Conservation (phyloP, 2,113 vertebrate genomes). For the Aldabrachelys gigantea region DNA sequence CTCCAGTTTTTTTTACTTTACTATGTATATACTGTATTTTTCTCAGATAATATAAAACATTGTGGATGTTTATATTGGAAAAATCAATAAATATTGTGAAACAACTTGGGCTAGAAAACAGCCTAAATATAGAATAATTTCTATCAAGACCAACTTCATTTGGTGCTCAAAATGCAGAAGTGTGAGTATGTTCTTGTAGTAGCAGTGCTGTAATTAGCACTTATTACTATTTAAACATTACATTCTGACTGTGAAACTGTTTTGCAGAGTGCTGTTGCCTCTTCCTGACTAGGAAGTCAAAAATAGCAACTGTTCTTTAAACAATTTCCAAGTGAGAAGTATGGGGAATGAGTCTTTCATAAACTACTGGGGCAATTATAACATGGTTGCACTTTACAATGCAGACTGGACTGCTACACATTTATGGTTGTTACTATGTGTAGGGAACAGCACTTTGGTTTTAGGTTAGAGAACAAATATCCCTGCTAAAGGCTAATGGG, state of each 20-base stretch:
- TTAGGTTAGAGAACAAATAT: not conserved
- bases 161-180: not conserved
- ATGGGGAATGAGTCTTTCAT: not conserved
- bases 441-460: not conserved
- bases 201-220: not conserved
- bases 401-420: not conserved
- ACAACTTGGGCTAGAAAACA: not conserved
- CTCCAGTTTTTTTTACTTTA: not conserved
- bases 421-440: not conserved
- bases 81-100: not conserved
- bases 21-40: not conserved
- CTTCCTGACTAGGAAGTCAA: not conserved
- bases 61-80: not conserved
- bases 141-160: not conserved
- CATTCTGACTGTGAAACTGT: not conserved
- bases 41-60: not conserved
- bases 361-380: not conserved
- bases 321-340: not conserved
- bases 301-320: not conserved
- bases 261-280: not conserved
- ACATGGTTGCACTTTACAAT: not conserved
- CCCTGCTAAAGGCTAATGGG: not conserved
- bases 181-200: not conserved
- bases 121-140: not conserved
- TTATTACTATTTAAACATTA: not conserved